Conservation (phyloP, 2,888 invertebrate species). For the Oxyscelio sp. region DNA sequence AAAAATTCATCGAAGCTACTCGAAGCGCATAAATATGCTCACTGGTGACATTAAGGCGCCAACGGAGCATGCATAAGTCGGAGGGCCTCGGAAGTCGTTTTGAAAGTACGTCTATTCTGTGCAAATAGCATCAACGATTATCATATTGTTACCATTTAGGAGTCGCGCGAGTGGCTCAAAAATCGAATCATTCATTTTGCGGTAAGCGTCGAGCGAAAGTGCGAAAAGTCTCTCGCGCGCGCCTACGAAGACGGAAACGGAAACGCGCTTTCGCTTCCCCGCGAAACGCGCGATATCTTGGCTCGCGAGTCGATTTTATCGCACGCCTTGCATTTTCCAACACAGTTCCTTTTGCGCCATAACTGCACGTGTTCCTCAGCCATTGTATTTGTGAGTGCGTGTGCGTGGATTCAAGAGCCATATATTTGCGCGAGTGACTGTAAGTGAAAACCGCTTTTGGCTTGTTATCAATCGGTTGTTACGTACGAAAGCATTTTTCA, state of each 20-base stretch:
- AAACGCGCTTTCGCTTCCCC: constrained; percentile 54
- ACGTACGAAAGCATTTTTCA: constrained; percentile 20
- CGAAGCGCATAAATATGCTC: constrained; percentile 27
- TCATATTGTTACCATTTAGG: constrained; percentile 38
- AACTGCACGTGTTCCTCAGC: background rate
- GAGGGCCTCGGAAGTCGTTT: constrained; percentile 25
- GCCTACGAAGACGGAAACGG: constrained; percentile 38
- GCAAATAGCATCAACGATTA: constrained; percentile 72
- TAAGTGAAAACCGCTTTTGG: constrained; percentile 27
- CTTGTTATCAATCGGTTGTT: constrained; percentile 31
- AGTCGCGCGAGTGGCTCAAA: too few species aligned
- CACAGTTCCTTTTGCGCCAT: background rate
- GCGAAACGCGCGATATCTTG: constrained; percentile 4
- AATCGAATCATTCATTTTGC: constrained; percentile 14
- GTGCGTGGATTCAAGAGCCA: constrained; percentile 8
- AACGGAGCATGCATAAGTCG: constrained; percentile 40
- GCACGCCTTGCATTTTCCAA: constrained; percentile 9
- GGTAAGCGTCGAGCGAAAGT: constrained; percentile 33
- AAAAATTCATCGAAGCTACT: background rate
- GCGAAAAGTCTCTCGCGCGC: constrained; percentile 23
- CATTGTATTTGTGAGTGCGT: background rate
- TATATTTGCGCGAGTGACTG: constrained; percentile 13
- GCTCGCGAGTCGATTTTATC: constrained; percentile 34
- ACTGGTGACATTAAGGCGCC: constrained; percentile 21
- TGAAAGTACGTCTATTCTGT: constrained; percentile 75